A percentile compares a stretch with the other conserved stretches of the same genome.
These are phyloP conservation scores for Crossocerus cetratus DNA, from an alignment of 2,888 invertebrate genomes.

Conservation along the genomic window DNA sequence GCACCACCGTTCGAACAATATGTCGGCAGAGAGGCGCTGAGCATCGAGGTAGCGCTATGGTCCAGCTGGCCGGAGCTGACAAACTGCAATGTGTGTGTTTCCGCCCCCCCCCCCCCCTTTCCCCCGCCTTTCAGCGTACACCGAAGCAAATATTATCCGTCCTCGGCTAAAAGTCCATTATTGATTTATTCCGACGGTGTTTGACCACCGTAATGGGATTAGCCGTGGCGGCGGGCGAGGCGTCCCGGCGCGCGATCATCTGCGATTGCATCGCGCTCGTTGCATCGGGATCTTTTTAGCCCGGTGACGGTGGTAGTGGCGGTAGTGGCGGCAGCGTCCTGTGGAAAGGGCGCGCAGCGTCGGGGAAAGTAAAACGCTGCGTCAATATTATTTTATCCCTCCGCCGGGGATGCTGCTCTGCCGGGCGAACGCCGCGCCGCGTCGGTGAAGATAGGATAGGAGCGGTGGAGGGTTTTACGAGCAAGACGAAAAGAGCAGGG, in stretches of 20 bases:
- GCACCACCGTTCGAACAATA: slow-evolving; percentile 1
- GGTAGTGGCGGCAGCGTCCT: neutral
- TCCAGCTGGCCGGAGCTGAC: no score
- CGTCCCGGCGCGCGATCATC: slow-evolving; percentile 30
- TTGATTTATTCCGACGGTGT: slow-evolving; percentile 55
- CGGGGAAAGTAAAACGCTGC: slow-evolving; percentile 51
- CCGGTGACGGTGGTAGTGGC: neutral
- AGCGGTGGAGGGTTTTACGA: no score
- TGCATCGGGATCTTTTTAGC: slow-evolving; percentile 19
- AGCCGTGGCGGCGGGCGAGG: slow-evolving; percentile 39
- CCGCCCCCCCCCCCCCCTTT: no score
- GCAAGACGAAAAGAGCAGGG: slow-evolving; percentile 7
- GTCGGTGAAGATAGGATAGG: no score
- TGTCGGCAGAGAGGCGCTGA: neutral
- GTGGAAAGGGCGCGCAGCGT: slow-evolving; percentile 16
- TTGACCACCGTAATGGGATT: slow-evolving; percentile 55
- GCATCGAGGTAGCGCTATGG: neutral
- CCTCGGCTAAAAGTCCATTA: slow-evolving; percentile 45
- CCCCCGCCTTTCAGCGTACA: no score
- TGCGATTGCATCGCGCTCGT: slow-evolving; percentile 12
- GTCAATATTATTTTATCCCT: slow-evolving; percentile 56
- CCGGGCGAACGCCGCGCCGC: neutral
- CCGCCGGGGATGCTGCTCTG: neutral
- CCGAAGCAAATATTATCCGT: slow-evolving; percentile 48
- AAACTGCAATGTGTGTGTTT: no score